Conservation (phyloP, 1,140 invertebrate species). For the Ruditapes philippinarum region DNA sequence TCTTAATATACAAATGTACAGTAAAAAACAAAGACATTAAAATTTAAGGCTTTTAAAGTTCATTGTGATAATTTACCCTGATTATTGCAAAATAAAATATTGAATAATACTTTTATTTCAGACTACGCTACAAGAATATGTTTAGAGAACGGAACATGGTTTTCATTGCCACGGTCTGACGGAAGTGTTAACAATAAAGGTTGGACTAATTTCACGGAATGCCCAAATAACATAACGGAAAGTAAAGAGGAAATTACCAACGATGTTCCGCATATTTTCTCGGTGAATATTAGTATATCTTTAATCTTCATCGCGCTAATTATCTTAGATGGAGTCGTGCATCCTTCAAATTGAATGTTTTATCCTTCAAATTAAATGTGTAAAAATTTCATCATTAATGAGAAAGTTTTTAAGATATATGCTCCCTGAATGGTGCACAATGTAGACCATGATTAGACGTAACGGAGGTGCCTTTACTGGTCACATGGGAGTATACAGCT, state of each 20-base stretch:
- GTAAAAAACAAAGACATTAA: neutral
- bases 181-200: neutral
- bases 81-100: neutral
- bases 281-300: too few species aligned
- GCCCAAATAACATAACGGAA: neutral
- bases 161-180: neutral
- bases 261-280: conserved; percentile 38
- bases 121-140: conserved; percentile 38
- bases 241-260: neutral
- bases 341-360: too few species aligned
- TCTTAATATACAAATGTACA: neutral
- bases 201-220: conserved; percentile 48
- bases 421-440: too few species aligned
- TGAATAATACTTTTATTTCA: neutral
- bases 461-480: too few species aligned
- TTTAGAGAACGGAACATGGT: conserved; percentile 44
- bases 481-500: too few species aligned
- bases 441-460: too few species aligned
- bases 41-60: neutral
- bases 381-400: too few species aligned
- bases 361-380: too few species aligned
- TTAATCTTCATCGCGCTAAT: too few species aligned
- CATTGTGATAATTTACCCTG: too few species aligned
- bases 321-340: too few species aligned
- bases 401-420: too few species aligned